Conservation (phyloP, 2,797 vertebrate genomes). For the Acrossocheilus fasciatus region DNA sequence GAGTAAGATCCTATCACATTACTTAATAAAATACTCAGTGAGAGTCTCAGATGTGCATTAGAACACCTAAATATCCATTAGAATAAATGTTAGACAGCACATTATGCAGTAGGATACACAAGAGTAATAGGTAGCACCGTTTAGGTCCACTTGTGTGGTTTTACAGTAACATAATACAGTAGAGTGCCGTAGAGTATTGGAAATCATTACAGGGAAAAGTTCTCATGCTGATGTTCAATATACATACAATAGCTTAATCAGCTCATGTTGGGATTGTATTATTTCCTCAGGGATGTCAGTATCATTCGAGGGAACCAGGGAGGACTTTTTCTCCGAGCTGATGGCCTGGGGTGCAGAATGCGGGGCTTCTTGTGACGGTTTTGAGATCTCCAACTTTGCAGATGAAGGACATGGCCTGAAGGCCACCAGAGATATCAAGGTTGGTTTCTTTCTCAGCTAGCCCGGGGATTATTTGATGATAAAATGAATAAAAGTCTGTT, state of each 20-base stretch:
- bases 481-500: too few species aligned
- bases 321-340: conserved; percentile 90
- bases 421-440: conserved; percentile 94
- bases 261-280: background rate
- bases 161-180: conserved; percentile 15
- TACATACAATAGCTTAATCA: background rate
- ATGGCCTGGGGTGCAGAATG: conserved; percentile 91
- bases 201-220: conserved; percentile 7
- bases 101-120: background rate
- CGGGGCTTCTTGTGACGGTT: conserved; percentile 89
- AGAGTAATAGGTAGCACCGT: conserved; percentile 6
- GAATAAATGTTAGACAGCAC: conserved; percentile 1
- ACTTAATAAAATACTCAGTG: conserved; percentile 11
- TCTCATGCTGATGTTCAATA: background rate
- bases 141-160: conserved; percentile 13
- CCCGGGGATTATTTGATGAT: background rate
- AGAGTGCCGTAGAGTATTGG: conserved; percentile 10
- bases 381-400: conserved; percentile 88
- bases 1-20: background rate
- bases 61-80: conserved; percentile 10
- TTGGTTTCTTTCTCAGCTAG: conserved; percentile 59
- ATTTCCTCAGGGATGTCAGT: conserved; percentile 85
- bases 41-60: conserved; percentile 11
- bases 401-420: conserved; percentile 92
- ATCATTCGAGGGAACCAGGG: conserved; percentile 91